Conservation (phyloP, 2,888 invertebrate genomes). For the Sminthurinus aureus region DNA sequence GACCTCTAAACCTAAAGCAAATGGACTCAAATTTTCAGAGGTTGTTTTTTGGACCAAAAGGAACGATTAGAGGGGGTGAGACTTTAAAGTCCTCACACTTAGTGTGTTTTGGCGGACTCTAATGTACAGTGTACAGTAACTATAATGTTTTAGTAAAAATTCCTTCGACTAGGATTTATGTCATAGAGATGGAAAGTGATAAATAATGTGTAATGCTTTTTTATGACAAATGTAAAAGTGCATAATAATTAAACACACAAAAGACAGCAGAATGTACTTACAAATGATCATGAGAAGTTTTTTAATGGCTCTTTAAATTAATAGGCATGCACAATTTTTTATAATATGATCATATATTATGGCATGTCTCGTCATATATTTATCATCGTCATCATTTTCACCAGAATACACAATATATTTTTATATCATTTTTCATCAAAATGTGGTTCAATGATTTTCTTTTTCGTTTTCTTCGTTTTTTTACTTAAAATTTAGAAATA, state of each 20-base stretch:
- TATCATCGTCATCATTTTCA: neutral
- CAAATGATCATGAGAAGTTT: conserved; percentile 35
- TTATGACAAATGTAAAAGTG: too few relatives aligned
- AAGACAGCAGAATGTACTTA: neutral
- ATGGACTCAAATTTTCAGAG: too few relatives aligned
- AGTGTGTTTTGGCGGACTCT: too few relatives aligned
- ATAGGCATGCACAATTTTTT: conserved; percentile 32
- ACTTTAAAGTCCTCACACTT: too few relatives aligned
- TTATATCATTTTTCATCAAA: neutral
- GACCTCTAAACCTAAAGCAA: too few relatives aligned
- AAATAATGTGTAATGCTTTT: too few relatives aligned
- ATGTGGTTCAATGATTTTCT: neutral
- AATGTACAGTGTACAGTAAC: too few relatives aligned
- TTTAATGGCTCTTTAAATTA: conserved; percentile 16
- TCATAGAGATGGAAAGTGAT: too few relatives aligned
- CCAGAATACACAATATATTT: neutral
- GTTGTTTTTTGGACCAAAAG: too few relatives aligned
- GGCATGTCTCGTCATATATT: neutral
- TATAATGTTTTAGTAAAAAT: too few relatives aligned
- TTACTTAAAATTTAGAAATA: neutral
- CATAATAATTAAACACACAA: neutral
- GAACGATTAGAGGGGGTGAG: too few relatives aligned
- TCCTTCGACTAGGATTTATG: too few relatives aligned
- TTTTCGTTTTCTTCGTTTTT: neutral
- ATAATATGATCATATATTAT: neutral